Conservation (phyloP, 2,113 vertebrate species). For the Gnathonemus echidnorhynchus region DNA sequence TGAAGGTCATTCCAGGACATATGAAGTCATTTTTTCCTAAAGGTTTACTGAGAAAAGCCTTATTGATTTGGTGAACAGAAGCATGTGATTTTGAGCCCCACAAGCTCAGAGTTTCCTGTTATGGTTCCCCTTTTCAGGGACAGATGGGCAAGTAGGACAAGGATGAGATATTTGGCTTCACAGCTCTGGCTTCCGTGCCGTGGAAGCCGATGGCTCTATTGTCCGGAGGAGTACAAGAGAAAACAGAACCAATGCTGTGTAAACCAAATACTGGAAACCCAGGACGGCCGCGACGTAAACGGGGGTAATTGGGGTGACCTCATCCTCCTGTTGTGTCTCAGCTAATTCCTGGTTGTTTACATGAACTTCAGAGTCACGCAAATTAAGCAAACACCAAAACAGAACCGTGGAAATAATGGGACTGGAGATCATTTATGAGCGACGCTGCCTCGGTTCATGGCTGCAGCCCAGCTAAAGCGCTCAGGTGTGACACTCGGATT, state of each 20-base stretch:
- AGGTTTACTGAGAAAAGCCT: background rate
- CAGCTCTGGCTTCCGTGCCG: background rate
- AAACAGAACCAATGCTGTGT: background rate
- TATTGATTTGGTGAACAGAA: background rate
- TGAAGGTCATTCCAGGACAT: constrained; percentile 11
- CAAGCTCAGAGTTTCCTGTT: background rate
- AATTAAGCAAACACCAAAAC: background rate
- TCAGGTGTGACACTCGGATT: background rate
- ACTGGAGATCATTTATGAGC: background rate
- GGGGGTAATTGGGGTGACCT: background rate
- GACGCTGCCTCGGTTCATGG: background rate
- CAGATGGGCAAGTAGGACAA: background rate
- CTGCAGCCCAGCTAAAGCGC: background rate
- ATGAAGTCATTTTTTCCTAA: background rate
- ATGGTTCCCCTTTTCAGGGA: background rate
- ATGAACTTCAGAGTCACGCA: background rate
- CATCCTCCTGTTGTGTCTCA: background rate
- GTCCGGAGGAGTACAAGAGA: background rate
- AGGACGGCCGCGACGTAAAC: background rate
- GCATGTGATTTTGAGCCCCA: background rate
- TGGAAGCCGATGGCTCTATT: background rate
- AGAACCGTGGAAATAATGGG: background rate
- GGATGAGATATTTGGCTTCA: background rate
- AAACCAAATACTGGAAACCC: background rate
- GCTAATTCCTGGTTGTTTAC: background rate